phyloP scores from a whole-genome alignment of 2,888 invertebrate genomes.

The Orthosia gracilis region DNA sequence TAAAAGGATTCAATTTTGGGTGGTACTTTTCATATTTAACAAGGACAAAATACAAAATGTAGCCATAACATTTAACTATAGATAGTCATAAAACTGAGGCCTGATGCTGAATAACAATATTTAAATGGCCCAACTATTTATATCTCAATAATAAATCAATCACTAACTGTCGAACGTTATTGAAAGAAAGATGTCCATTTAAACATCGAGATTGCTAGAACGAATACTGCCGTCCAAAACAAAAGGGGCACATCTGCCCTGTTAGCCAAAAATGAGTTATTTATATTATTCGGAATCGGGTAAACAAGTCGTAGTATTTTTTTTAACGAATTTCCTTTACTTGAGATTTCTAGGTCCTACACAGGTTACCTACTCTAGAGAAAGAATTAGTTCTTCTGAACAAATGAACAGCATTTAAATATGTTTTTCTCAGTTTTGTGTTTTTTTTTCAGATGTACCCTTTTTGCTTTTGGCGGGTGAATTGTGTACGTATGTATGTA shows the following conservation, averaged over 20 bases:
- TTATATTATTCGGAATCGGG: not conserved
- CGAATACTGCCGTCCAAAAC: not conserved
- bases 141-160: slow-evolving; percentile 6
- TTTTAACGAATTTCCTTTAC: not conserved
- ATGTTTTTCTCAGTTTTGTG: not conserved
- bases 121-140: slow-evolving; percentile 9
- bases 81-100: slow-evolving; percentile 4
- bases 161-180: slow-evolving; percentile 18
- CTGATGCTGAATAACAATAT: slow-evolving; percentile 10
- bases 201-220: not conserved
- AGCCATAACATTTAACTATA: not conserved
- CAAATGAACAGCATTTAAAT: not conserved
- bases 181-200: not conserved
- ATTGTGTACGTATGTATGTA: not conserved
- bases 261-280: not conserved
- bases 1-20: not conserved
- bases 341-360: too few relatives aligned
- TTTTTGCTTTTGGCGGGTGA: not conserved
- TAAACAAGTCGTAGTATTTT: not conserved
- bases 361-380: too few relatives aligned
- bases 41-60: not conserved
- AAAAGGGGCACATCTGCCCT: not conserved
- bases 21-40: not conserved
- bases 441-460: not conserved
- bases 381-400: not conserved